Evolutionary conservation across 2,888 invertebrate genomes (phyloP).

Genomic region (Buathra laborator): DNA sequence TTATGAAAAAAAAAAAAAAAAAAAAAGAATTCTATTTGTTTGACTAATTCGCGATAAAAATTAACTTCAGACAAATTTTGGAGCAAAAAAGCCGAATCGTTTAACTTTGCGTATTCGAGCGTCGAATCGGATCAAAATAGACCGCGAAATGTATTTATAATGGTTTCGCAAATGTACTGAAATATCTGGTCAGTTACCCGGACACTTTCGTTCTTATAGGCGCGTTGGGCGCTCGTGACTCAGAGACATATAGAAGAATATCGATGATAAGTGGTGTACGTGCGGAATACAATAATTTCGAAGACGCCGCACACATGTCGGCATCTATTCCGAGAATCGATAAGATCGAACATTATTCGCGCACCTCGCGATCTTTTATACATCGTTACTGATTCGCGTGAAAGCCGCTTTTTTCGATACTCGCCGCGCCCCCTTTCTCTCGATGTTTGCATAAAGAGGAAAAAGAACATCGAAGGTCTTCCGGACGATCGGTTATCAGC

Average conservation of each 20-base stretch:
- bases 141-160: too few species aligned
- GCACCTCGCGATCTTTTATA: background rate
- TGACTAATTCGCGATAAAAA: too few species aligned
- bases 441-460: background rate
- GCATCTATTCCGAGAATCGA: conserved; percentile 22
- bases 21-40: too few species aligned
- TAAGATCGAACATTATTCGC: conserved; percentile 19
- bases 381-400: background rate
- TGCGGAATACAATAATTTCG: background rate
- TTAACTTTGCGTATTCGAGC: too few species aligned
- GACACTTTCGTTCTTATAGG: background rate
- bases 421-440: background rate
- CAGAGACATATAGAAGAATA: background rate
- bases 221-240: background rate
- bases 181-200: background rate
- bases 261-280: background rate
- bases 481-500: background rate
- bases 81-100: too few species aligned
- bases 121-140: too few species aligned
- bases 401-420: background rate
- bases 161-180: background rate
- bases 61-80: too few species aligned
- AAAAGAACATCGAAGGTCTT: background rate
- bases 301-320: background rate
- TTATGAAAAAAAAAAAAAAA: too few species aligned